Evolutionary conservation across 2,113 vertebrate species (phyloP).

Genomic region (Ptychochromis oligacanthus): DNA sequence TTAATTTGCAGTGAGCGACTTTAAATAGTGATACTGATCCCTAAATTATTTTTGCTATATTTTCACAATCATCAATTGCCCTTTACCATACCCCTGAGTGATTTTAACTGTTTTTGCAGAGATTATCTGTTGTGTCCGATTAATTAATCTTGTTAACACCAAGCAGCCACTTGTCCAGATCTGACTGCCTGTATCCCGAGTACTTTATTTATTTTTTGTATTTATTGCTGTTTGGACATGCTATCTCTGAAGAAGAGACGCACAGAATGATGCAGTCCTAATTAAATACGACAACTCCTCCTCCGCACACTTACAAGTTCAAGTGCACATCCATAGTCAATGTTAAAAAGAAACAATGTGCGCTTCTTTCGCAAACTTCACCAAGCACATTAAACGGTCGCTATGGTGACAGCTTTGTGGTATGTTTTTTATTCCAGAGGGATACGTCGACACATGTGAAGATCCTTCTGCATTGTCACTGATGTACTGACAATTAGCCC

Average conservation of each 20-base stretch:
- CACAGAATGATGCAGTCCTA: neutral
- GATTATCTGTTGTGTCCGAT: too few species aligned
- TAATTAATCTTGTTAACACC: too few species aligned
- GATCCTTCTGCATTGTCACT: constrained; percentile 22
- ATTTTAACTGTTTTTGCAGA: too few species aligned
- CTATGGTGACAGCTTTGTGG: constrained; percentile 57
- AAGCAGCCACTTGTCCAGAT: neutral
- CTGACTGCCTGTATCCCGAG: neutral
- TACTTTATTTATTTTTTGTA: constrained; percentile 20
- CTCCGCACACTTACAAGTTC: constrained; percentile 1
- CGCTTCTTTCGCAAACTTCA: constrained; percentile 30
- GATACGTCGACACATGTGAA: constrained; percentile 24
- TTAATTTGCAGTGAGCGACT: too few species aligned
- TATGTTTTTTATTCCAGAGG: neutral
- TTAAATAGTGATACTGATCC: too few species aligned
- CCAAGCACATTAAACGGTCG: constrained; percentile 31
- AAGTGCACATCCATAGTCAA: neutral
- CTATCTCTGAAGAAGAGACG: constrained; percentile 10
- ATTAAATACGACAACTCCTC: constrained; percentile 12
- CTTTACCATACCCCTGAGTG: too few species aligned
- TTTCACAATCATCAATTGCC: too few species aligned
- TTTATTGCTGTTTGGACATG: constrained; percentile 19
- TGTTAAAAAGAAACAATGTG: constrained; percentile 47
- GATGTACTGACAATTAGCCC: constrained; percentile 19
- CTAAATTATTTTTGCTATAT: too few species aligned